Base-by-base conservation (phyloP, 1,140 invertebrate species). In the Sitobion miscanthi region DNA sequence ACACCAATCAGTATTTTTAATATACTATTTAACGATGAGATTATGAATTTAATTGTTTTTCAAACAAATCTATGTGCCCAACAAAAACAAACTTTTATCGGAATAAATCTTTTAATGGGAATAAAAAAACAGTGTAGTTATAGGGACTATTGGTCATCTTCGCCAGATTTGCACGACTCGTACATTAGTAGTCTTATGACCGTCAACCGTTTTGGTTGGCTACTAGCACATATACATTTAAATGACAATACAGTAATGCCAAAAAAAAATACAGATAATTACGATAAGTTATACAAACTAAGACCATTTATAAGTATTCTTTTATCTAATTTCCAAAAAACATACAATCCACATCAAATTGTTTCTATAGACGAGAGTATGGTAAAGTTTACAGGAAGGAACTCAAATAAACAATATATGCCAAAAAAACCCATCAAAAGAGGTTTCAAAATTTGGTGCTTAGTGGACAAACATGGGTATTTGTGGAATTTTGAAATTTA, bases 391-490 rank as follows among this genome's bases (percentile, higher is more conserved):
- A 94, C 94, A 54, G 94, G 94, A 14, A 91, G 94, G 25, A 94
- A 94, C 54, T 91, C 94, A 35, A 90, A 94, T n/a, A 94, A 95
- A 88, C 94, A 95, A 93, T 95, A 95, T 93, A 42, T 94, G 47
- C 95, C 95, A 30, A 47, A 95, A 57, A 95, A 95, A 93, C 94
- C 94, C 7, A 94, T 94, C 35, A 95, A 95, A 94, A 54, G 94
- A 93, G 95, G 95, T 38, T 95, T 95, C 85, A 95, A 95, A 94
- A 94, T 95, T 35, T 95, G 94, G 94, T 69, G 94, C 45, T 54
- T 94, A 82, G 94, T 94, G 86, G 94, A 95, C 93, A 82, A 94
- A 86, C 38, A 94, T 89, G 94, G 95, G 21, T 95, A 94, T 92
- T 93, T 62, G 42, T 95, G 94, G 94, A 94, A 95, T 89, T 87